Conservation (phyloP, 2,797 vertebrate species). For the Chelmon rostratus region DNA sequence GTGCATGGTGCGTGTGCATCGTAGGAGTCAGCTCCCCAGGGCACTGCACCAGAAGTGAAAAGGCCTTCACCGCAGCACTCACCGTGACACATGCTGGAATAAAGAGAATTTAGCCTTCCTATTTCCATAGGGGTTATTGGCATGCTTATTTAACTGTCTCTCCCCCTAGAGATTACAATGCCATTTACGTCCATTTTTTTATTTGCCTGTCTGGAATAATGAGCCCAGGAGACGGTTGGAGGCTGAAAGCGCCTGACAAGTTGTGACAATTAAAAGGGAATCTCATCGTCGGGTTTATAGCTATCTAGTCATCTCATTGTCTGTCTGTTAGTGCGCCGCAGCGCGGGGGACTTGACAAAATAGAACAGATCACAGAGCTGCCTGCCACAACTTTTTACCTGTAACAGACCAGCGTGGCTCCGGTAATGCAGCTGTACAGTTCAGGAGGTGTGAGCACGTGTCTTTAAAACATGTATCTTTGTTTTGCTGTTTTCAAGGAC, state of each 20-base stretch:
- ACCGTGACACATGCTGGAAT: slow-evolving; percentile 64
- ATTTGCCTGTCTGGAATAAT: slow-evolving; percentile 78
- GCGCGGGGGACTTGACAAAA: slow-evolving; percentile 55
- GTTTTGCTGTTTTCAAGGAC: slow-evolving; percentile 83
- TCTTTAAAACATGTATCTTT: neutral
- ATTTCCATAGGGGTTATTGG: slow-evolving; percentile 74
- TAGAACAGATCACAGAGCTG: slow-evolving; percentile 52
- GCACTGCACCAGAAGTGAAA: slow-evolving; percentile 53
- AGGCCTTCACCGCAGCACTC: slow-evolving; percentile 55
- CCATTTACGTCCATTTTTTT: slow-evolving; percentile 69
- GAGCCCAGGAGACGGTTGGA: slow-evolving; percentile 67
- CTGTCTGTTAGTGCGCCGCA: slow-evolving; percentile 52
- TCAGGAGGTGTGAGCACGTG: neutral
- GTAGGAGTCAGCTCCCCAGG: slow-evolving; percentile 63
- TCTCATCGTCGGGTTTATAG: slow-evolving; percentile 72
- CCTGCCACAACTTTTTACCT: slow-evolving; percentile 64
- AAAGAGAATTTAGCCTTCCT: slow-evolving; percentile 64
- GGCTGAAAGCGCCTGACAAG: slow-evolving; percentile 79
- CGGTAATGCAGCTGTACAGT: slow-evolving; percentile 17
- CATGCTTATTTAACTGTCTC: slow-evolving; percentile 71
- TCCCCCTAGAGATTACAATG: slow-evolving; percentile 65
- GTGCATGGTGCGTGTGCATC: slow-evolving; percentile 21
- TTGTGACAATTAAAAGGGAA: slow-evolving; percentile 84
- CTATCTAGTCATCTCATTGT: slow-evolving; percentile 67
- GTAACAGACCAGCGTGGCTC: slow-evolving; percentile 9